Evolutionary conservation across 2,888 invertebrate species (phyloP).

Genomic region (Leptinotarsa peninsularis): DNA sequence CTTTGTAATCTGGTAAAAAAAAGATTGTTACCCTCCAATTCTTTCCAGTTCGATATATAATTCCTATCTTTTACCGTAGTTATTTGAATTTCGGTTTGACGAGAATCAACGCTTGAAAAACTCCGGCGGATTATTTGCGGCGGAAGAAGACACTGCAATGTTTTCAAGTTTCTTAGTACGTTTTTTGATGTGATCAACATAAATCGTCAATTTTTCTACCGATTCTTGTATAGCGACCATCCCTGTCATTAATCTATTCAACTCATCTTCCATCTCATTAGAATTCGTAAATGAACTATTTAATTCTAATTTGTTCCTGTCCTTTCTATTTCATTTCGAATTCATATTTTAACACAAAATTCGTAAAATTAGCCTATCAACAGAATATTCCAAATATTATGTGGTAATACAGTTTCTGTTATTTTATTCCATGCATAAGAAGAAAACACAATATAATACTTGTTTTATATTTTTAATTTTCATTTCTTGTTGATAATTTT

Average conservation of each 20-base stretch:
- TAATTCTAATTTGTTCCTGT: too few species aligned
- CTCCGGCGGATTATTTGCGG: background rate
- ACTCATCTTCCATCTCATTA: background rate
- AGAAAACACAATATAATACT: too few species aligned
- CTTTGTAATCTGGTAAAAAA: slow-evolving; percentile 24
- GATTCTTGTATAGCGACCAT: background rate
- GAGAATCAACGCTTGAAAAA: background rate
- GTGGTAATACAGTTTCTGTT: too few species aligned
- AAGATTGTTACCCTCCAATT: slow-evolving; percentile 26
- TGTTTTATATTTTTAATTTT: too few species aligned
- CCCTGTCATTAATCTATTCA: background rate
- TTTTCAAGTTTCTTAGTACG: background rate
- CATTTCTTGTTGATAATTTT: too few species aligned
- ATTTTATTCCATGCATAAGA: too few species aligned
- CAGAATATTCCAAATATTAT: too few species aligned
- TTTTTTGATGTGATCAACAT: background rate
- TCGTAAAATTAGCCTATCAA: too few species aligned
- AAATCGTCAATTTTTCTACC: background rate
- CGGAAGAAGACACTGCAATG: background rate
- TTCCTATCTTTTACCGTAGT: slow-evolving; percentile 11
- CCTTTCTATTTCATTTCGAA: too few species aligned
- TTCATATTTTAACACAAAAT: too few species aligned
- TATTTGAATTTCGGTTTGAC: background rate
- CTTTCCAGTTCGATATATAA: slow-evolving; percentile 27
- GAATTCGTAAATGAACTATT: too few species aligned